phyloP scores from a whole-genome alignment of 2,113 vertebrate genomes.

The Thamnophis sirtalis region DNA sequence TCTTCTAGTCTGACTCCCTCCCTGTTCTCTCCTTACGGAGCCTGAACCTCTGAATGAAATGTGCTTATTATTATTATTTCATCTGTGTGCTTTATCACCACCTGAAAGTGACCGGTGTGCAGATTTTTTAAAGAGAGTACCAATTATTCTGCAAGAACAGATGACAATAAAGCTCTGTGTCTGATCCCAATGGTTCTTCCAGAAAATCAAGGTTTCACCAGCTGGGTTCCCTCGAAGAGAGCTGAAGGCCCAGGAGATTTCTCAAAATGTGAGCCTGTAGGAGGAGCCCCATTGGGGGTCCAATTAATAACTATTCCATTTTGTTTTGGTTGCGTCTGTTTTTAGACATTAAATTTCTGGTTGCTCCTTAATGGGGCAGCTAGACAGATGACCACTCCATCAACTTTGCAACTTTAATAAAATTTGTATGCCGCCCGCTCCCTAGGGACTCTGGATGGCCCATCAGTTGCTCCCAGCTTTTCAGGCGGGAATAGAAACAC shows the following conservation, averaged over 20 bases:
- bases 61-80: not conserved
- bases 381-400: not conserved
- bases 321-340: not conserved
- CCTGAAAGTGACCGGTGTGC: not conserved
- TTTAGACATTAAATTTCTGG: not conserved
- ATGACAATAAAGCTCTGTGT: not conserved
- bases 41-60: not conserved
- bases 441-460: too few species aligned
- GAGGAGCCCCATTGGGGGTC: not conserved
- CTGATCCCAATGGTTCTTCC: not conserved
- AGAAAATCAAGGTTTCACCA: not conserved
- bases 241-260: not conserved
- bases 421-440: too few species aligned
- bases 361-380: not conserved
- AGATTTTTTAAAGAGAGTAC: not conserved
- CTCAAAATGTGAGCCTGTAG: not conserved
- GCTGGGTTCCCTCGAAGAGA: not conserved
- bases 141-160: not conserved
- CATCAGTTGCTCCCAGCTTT: not conserved
- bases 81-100: not conserved
- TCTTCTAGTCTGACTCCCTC: not conserved
- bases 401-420: too few species aligned
- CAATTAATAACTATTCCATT: not conserved
- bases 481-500: not conserved
- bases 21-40: not conserved